Percentiles rank a stretch among this genome's conserved stretches.
These are phyloP conservation scores for Regulus satrapa DNA, from an alignment of 2,113 vertebrate genomes.

Conservation along the genomic window DNA sequence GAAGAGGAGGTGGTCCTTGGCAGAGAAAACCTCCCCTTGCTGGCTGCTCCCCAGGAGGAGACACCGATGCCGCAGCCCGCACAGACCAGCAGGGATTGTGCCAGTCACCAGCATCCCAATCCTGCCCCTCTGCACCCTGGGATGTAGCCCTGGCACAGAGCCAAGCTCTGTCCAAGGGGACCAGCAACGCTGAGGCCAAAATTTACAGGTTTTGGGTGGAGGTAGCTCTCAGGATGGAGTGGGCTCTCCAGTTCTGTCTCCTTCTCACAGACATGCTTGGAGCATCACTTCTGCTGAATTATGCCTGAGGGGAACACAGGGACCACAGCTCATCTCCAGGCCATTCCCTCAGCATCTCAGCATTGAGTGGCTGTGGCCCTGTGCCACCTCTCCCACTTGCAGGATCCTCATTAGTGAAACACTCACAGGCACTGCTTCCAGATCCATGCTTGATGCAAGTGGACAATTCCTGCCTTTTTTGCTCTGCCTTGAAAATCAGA, in stretches of 20 bases:
- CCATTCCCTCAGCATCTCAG: not conserved
- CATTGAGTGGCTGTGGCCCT: not conserved
- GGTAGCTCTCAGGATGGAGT: not conserved
- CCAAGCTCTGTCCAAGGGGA: not conserved
- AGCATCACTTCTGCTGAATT: not conserved
- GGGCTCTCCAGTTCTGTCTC: not conserved
- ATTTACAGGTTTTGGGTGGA: not conserved
- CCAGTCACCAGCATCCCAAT: not conserved
- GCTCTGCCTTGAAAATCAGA: slow-evolving; percentile 38
- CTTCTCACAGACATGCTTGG: not conserved
- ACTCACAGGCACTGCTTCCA: not conserved
- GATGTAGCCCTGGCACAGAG: not conserved
- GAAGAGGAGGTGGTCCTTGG: slow-evolving; percentile 56
- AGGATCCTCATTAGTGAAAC: not conserved
- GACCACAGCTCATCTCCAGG: not conserved
- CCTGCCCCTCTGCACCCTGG: not conserved
- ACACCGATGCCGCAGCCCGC: not conserved
- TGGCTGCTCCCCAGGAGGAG: slow-evolving; percentile 21
- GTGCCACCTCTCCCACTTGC: not conserved
- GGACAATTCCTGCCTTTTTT: slow-evolving; percentile 22
- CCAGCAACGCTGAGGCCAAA: not conserved
- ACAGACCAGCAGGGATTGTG: not conserved
- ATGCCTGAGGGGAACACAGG: not conserved
- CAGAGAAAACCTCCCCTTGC: slow-evolving; percentile 17
- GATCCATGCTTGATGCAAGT: not conserved